These are phyloP conservation scores for Passer domesticus DNA, from an alignment of 2,113 vertebrate genomes.

Conservation along the genomic window DNA sequence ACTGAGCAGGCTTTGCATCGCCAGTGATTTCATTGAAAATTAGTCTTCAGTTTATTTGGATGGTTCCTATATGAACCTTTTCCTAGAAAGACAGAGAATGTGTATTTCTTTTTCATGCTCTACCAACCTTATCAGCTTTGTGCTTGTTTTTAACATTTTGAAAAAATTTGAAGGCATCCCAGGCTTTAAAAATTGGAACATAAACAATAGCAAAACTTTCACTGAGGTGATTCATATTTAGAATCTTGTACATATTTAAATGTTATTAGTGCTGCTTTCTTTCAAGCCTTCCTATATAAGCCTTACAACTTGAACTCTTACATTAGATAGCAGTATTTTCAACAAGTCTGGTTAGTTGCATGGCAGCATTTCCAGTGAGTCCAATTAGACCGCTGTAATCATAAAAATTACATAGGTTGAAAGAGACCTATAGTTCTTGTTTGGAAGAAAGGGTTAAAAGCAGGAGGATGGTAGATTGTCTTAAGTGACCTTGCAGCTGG, in stretches of 20 bases:
- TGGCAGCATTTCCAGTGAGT: background rate
- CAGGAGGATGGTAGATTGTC: background rate
- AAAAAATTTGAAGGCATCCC: background rate
- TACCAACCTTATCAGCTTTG: background rate
- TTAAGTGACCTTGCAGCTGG: background rate
- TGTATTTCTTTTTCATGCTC: background rate
- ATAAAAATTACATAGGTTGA: background rate
- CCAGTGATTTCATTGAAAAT: background rate
- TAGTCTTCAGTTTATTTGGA: background rate
- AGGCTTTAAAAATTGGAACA: background rate
- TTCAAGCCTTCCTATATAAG: background rate
- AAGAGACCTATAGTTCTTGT: background rate
- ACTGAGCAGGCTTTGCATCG: background rate
- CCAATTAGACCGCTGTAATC: background rate
- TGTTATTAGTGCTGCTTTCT: background rate
- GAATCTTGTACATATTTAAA: background rate
- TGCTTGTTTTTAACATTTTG: background rate
- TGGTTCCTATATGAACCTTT: background rate
- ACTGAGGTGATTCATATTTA: background rate
- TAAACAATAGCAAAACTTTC: background rate
- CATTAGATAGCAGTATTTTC: background rate
- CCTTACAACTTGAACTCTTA: background rate
- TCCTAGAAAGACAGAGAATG: background rate
- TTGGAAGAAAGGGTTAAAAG: background rate
- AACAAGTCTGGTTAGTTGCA: fast-evolving